phyloP scores from a whole-genome alignment of 2,797 vertebrate genomes.

The Malurus leucopterus region DNA sequence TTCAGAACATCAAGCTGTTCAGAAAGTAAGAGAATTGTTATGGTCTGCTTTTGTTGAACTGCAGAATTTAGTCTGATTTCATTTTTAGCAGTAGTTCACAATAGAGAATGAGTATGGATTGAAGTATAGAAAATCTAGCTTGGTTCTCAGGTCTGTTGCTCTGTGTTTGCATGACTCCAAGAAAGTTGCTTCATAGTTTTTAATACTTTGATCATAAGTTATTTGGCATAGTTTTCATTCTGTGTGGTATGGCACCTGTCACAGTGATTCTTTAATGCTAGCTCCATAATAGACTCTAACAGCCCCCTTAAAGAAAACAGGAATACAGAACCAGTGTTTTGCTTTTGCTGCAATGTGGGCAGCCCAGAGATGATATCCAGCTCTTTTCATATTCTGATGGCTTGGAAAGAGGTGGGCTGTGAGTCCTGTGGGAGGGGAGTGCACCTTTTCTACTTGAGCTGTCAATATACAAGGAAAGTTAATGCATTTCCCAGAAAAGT shows the following conservation, averaged over 20 bases:
- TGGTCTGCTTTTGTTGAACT: neutral
- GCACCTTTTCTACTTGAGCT: conserved; percentile 12
- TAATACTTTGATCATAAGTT: neutral
- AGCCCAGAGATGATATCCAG: neutral
- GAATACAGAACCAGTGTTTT: neutral
- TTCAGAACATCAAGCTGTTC: conserved; percentile 75
- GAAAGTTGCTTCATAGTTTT: neutral
- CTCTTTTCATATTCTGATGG: neutral
- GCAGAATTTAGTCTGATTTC: neutral
- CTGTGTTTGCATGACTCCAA: neutral
- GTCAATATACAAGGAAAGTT: neutral
- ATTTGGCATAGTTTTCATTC: neutral
- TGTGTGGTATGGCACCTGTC: neutral
- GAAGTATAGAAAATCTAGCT: neutral
- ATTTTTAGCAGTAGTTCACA: neutral
- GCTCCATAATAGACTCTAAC: neutral
- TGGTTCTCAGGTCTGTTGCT: neutral
- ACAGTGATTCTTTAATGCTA: neutral
- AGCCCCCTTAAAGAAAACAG: neutral
- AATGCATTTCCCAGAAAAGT: neutral
- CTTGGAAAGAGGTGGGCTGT: conserved; percentile 21
- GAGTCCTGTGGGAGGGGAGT: neutral
- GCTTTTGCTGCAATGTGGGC: neutral
- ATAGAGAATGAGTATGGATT: neutral
- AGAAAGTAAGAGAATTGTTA: conserved; percentile 73